phyloP scores from a whole-genome alignment of 2,113 vertebrate species.

The Rhodinocichla rosea region DNA sequence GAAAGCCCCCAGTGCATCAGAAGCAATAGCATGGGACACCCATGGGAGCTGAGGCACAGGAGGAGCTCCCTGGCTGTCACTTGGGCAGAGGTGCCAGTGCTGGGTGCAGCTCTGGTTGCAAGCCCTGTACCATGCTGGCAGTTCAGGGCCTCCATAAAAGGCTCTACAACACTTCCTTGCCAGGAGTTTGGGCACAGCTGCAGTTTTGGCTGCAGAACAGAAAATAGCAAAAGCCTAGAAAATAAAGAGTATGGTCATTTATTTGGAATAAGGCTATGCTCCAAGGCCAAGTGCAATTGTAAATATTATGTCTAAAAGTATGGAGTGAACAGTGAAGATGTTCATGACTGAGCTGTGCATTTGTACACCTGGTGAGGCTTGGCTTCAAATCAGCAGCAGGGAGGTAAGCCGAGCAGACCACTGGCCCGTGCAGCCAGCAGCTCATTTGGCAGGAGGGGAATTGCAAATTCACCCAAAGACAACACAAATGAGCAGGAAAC shows the following conservation, averaged over 20 bases:
- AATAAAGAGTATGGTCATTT: not conserved
- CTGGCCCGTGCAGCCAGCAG: not conserved
- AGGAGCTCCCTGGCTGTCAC: not conserved
- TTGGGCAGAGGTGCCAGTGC: not conserved
- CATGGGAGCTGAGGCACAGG: fast-evolving
- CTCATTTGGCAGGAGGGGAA: not conserved
- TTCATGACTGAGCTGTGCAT: not conserved
- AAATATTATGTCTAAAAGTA: constrained; percentile 14
- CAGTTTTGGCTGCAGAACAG: not conserved
- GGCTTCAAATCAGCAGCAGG: not conserved
- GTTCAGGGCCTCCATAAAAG: not conserved
- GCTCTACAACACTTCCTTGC: not conserved
- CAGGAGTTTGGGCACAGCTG: not conserved
- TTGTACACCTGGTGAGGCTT: not conserved
- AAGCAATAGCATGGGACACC: not conserved
- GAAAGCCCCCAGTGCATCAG: fast-evolving
- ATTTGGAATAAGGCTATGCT: not conserved
- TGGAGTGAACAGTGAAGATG: not conserved
- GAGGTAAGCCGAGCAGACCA: not conserved
- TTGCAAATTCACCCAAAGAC: not conserved
- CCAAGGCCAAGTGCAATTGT: not conserved
- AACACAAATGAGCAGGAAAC: not conserved
- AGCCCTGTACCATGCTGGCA: not conserved
- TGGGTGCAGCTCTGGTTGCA: not conserved
- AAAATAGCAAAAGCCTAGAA: not conserved